Evolutionary conservation across 1,140 invertebrate species (phyloP).

Genomic region (Diploscapter pachys): DNA sequence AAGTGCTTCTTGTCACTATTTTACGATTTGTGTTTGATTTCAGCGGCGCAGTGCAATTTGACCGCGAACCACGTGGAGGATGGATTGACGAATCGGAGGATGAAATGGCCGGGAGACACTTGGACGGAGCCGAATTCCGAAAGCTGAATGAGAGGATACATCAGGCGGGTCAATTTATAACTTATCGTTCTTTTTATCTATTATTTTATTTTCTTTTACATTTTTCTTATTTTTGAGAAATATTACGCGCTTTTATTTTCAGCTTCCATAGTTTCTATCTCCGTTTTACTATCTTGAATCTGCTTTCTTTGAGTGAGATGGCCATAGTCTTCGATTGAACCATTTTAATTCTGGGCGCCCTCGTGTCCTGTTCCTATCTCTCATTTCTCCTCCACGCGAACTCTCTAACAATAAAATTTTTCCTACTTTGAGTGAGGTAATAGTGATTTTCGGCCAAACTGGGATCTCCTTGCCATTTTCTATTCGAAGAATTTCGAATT

Average conservation of each 20-base stretch:
- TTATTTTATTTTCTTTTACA: no score
- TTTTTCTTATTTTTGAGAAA: no score
- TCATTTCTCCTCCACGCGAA: no score
- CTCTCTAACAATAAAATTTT: neutral
- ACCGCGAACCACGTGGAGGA: conserved; percentile 25
- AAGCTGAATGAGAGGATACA: conserved; percentile 15
- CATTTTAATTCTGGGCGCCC: no score
- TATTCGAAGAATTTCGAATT: conserved; percentile 20
- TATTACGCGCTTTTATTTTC: no score
- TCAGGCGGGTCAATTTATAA: neutral
- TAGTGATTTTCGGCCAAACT: conserved; percentile 30
- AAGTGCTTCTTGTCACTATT: no score
- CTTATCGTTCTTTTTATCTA: neutral
- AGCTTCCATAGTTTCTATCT: no score
- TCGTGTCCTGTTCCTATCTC: no score
- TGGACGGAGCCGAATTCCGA: conserved; percentile 18
- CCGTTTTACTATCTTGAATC: no score
- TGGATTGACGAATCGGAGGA: conserved; percentile 22
- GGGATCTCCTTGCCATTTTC: conserved; percentile 12
- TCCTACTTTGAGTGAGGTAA: conserved; percentile 21
- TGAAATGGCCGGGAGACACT: conserved; percentile 19
- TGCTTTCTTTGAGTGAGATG: no score
- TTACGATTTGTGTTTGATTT: neutral
- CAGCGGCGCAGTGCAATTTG: conserved; percentile 20
- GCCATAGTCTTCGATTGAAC: no score